Percentiles rank a stretch among this genome's conserved stretches.
Evolutionary conservation across 2,888 invertebrate genomes (phyloP).

Genomic region (Drosophila seclusa): DNA sequence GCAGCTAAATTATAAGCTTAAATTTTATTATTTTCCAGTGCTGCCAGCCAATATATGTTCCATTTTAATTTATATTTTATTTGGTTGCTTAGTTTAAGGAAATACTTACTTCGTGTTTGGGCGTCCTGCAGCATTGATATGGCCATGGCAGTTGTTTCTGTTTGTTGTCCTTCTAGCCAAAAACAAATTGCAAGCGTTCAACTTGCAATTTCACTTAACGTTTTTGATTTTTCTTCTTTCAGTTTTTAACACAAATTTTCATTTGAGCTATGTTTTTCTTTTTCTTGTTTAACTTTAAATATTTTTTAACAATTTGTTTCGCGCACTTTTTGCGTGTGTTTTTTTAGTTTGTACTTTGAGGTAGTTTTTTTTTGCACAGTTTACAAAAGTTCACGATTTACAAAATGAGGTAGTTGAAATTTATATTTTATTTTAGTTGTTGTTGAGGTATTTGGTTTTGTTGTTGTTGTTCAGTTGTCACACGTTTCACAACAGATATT

Average conservation of each 20-base stretch:
- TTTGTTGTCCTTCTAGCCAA: slow-evolving; percentile 19
- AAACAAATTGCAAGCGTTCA: slow-evolving; percentile 27
- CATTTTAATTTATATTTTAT: background rate
- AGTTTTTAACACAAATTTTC: slow-evolving; percentile 60
- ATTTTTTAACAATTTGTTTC: slow-evolving; percentile 39
- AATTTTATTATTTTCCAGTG: background rate
- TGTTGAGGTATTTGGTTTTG: slow-evolving; percentile 75
- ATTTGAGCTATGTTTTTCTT: slow-evolving; percentile 60
- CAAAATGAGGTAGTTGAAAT: slow-evolving; percentile 80
- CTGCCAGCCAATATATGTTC: no score
- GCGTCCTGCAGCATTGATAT: slow-evolving; percentile 85
- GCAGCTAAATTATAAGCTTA: background rate
- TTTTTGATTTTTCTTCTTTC: slow-evolving; percentile 28
- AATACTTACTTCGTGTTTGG: slow-evolving; percentile 83
- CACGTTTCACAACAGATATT: slow-evolving; percentile 40
- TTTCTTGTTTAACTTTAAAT: slow-evolving; percentile 21
- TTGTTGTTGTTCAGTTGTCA: slow-evolving; percentile 35
- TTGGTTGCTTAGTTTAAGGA: background rate
- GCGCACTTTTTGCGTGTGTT: slow-evolving; percentile 57
- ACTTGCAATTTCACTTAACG: slow-evolving; percentile 36
- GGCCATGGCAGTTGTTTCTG: slow-evolving; percentile 74
- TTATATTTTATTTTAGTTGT: slow-evolving; percentile 41
- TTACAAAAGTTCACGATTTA: slow-evolving; percentile 64
- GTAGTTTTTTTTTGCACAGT: slow-evolving; percentile 69
- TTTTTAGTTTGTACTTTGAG: slow-evolving; percentile 75